A percentile compares a stretch with the other conserved stretches of the same genome.
phyloP scores from a whole-genome alignment of 2,113 vertebrate species.

The Oriolus oriolus region DNA sequence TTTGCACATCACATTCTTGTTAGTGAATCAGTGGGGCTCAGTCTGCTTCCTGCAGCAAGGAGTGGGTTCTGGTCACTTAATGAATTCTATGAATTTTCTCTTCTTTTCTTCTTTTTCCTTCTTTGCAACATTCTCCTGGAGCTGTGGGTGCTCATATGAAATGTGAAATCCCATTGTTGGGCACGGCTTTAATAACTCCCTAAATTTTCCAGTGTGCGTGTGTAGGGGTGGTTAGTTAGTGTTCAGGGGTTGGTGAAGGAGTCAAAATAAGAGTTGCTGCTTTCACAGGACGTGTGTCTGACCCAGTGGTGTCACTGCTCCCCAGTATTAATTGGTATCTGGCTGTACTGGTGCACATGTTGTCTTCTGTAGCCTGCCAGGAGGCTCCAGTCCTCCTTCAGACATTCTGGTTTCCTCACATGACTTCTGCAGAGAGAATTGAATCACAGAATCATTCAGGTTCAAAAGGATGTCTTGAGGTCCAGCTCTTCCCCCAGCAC shows the following conservation, averaged over 20 bases:
- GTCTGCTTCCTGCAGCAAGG: background rate
- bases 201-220: accelerated
- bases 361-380: background rate
- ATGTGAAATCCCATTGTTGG: background rate
- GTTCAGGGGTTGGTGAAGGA: background rate
- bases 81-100: background rate
- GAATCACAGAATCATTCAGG: background rate
- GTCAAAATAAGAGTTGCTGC: background rate
- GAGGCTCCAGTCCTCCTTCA: background rate
- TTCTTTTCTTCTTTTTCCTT: background rate
- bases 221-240: background rate
- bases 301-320: background rate
- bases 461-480: background rate
- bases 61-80: background rate
- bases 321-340: background rate
- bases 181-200: background rate
- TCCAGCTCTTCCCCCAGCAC: background rate
- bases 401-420: background rate
- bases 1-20: background rate
- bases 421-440: background rate
- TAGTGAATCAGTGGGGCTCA: background rate
- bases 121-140: background rate
- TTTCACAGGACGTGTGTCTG: background rate
- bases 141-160: too few relatives aligned
- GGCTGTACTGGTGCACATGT: background rate